A percentile compares a stretch with the other conserved stretches of the same genome.
These are phyloP conservation scores for Epirrhoe alternata DNA, from an alignment of 2,888 invertebrate species.

Conservation along the genomic window DNA sequence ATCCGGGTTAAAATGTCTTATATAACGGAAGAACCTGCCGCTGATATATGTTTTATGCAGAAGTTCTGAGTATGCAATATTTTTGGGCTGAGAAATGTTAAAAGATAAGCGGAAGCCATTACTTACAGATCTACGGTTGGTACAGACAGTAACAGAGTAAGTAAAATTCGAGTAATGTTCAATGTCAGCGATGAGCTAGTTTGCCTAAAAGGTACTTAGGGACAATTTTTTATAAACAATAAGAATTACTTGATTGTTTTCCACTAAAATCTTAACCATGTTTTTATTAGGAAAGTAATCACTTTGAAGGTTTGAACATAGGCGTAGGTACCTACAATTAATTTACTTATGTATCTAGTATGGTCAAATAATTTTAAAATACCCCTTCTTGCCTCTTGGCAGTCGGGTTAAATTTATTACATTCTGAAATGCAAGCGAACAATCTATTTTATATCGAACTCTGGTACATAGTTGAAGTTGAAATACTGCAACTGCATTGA, in stretches of 20 bases:
- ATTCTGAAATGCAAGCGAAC: conserved; percentile 3
- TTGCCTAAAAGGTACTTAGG: too few species aligned
- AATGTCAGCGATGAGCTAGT: too few species aligned
- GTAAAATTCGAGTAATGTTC: too few species aligned
- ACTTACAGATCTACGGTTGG: background rate
- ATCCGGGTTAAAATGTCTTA: conserved; percentile 15
- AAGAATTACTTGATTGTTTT: too few species aligned
- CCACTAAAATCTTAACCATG: too few species aligned
- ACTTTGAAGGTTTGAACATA: too few species aligned
- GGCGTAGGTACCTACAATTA: too few species aligned
- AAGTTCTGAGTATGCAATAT: conserved; percentile 8
- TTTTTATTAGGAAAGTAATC: too few species aligned
- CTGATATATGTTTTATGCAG: conserved; percentile 14
- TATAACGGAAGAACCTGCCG: conserved; percentile 11
- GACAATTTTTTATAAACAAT: too few species aligned
- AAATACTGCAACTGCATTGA: conserved; percentile 23
- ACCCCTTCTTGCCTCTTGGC: too few species aligned
- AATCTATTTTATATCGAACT: conserved; percentile 12
- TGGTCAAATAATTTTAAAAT: too few species aligned
- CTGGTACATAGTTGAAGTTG: conserved; percentile 12
- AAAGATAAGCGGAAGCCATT: background rate
- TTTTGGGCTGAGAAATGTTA: conserved; percentile 2
- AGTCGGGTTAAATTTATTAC: background rate
- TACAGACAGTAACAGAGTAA: background rate
- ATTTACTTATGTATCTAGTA: too few species aligned